Evolutionary conservation across 2,888 invertebrate genomes (phyloP), one percentile per base, ranked within the genome.

Genomic region (Drosophila nigricruria): DNA sequence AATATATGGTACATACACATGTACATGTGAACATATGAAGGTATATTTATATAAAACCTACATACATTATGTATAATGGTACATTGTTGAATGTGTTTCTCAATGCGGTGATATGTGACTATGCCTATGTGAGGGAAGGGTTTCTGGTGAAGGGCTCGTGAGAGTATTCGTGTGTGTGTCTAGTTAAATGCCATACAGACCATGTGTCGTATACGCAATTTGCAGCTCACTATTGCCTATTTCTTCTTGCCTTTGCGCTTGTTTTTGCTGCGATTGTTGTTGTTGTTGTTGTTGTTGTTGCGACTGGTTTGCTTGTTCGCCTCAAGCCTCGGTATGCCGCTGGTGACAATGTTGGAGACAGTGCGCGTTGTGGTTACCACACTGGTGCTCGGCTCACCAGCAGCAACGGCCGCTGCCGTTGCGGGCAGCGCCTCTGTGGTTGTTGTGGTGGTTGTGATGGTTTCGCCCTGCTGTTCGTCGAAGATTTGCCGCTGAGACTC

Each of bases 291-390:
- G 59, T 34, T 70, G 56, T 73, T 71, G 62, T 32, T 70, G 62
- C 78, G 79, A 57, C 40, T 62, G 57, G 47, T 50, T 56, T 73
- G 78, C 68, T 73, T 81, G 69, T 18, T 57, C 18, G 76, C 64
- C 61, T 76, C 81, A 9, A 83, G 80, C 56, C 89, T 67, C 61
- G 92, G 92, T 79, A 92, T 92, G 67, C 92, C 92, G 75, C 92
- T 92, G 72, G 91, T 91, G 72, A 90, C 89, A 69, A 91, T 77
- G 65, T 92, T 92, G 78, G 92, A 91, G 59, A 92, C 83, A 30
- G 91, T 92, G 38, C 91, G 89, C 57, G 92, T 92, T 47, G 92
- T 92, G 67, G 92, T 92, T 56, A 91, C 92, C 68, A 90, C 82
- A 62, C 88, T 83, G 57, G 88, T 89, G 62, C 81, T 81, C 45